Conservation (phyloP, 2,113 vertebrate genomes). For the Onychostoma macrolepis region DNA sequence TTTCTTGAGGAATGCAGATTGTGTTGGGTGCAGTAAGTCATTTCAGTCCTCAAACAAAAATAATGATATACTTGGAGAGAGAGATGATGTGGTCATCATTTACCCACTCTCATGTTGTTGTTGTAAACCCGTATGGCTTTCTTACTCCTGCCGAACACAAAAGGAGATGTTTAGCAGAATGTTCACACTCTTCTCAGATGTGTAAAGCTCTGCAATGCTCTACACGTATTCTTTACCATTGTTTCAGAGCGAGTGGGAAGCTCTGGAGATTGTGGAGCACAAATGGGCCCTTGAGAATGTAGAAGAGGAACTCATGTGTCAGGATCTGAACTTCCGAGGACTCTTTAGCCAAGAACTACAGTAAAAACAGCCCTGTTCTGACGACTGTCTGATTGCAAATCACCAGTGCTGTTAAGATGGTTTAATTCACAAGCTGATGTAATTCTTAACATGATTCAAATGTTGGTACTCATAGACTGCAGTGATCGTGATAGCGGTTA, state of each 20-base stretch:
- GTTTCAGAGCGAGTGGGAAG: slow-evolving; percentile 84
- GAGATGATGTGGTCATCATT: not conserved
- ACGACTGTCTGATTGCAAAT: not conserved
- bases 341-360: slow-evolving; percentile 66
- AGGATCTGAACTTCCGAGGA: slow-evolving; percentile 74
- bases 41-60: not conserved
- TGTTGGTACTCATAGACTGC: not conserved
- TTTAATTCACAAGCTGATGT: not conserved
- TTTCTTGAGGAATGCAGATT: not conserved
- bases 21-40: not conserved
- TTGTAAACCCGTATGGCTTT: not conserved
- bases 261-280: slow-evolving; percentile 82
- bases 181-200: not conserved
- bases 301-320: slow-evolving; percentile 80
- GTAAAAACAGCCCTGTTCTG: slow-evolving; percentile 59
- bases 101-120: not conserved
- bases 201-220: not conserved
- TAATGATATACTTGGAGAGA: not conserved
- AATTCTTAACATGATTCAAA: not conserved
- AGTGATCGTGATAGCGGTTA: not conserved
- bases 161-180: not conserved
- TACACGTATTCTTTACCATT: not conserved
- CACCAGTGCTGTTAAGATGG: not conserved
- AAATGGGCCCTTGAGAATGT: slow-evolving; percentile 83
- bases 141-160: not conserved